Conservation (phyloP, 2,888 invertebrate species). For the Cryptus armator region DNA sequence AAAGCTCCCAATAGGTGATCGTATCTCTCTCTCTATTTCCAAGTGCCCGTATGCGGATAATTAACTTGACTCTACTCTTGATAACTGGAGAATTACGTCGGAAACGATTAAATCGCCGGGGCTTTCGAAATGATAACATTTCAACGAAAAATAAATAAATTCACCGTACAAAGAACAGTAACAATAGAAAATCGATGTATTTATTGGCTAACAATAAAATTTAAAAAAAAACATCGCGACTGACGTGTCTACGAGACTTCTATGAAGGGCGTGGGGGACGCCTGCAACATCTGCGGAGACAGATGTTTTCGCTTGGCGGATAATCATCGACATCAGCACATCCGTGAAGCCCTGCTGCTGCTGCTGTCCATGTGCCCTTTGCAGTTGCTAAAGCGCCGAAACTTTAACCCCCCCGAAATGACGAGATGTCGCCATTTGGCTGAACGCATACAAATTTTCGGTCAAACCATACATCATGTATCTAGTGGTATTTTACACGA, state of each 20-base stretch:
- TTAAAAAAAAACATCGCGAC: background rate
- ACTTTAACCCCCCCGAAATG: slow-evolving; percentile 10
- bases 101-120: slow-evolving; percentile 16
- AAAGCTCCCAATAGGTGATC: slow-evolving; percentile 66
- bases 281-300: slow-evolving; percentile 59
- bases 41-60: slow-evolving; percentile 63
- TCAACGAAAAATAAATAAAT: background rate
- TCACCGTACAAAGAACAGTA: background rate
- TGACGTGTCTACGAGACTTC: slow-evolving; percentile 9
- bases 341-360: slow-evolving; percentile 43
- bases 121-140: slow-evolving; percentile 12
- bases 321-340: slow-evolving; percentile 56
- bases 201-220: background rate
- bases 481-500: background rate
- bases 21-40: slow-evolving; percentile 44
- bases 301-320: slow-evolving; percentile 59
- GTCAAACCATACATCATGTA: background rate
- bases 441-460: slow-evolving; percentile 15
- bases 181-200: background rate
- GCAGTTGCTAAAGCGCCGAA: slow-evolving; percentile 23
- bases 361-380: slow-evolving; percentile 11
- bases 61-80: slow-evolving; percentile 56
- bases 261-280: slow-evolving; percentile 14
- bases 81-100: slow-evolving; percentile 37
- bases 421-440: slow-evolving; percentile 2